Base-by-base conservation (phyloP, 1,140 invertebrate species). In the Trypoxylus dichotomus region DNA sequence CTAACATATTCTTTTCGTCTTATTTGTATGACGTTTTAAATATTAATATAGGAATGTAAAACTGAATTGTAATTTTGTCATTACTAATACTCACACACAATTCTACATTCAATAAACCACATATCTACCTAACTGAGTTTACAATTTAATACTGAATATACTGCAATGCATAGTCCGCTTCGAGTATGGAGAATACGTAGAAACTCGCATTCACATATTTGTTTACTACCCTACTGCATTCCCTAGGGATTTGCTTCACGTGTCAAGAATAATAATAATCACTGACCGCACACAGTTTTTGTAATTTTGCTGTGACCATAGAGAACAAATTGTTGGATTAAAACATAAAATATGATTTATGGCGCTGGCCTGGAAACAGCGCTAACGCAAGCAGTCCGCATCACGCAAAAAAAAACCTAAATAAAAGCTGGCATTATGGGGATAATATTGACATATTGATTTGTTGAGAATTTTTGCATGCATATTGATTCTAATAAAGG, bases 281-380 rank as follows among this genome's bases (percentile, higher is more conserved):
- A 47, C 43, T 47, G n/a, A 47, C 43, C 43, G n/a, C 43, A 47
- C 41, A 11, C n/a, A 47, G 43, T 47, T 47, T 37, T 47, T 47
- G 43, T 47, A 47, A 47, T 47, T 47, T 47, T 47, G 43, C 13
- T 19, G n/a, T 47, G 13, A 47, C 11, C n/a, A 47, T 47, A 19
- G 43, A 47, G n/a, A 47, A 47, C 43, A 47, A 13, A 47, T 47
- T 3, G 43, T 8, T 13, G n/a, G 43, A 47, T 47, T 47, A 47
- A 47, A 47, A n/a, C 43, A 47, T 47, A 47, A 47, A 47, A 47
- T 47, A 47, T 47, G 43, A 47, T 47, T 47, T 47, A 47, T 47
- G 43, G 11, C 43, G 8, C 43, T 19, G 3, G 43, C n/a, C n/a
- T 47, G 43, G n/a, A 6, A 47, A 47, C 43, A 47, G 13, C 43